Evolutionary conservation across 2,113 vertebrate species (phyloP).

Genomic region (Muntiacus muntjak): DNA sequence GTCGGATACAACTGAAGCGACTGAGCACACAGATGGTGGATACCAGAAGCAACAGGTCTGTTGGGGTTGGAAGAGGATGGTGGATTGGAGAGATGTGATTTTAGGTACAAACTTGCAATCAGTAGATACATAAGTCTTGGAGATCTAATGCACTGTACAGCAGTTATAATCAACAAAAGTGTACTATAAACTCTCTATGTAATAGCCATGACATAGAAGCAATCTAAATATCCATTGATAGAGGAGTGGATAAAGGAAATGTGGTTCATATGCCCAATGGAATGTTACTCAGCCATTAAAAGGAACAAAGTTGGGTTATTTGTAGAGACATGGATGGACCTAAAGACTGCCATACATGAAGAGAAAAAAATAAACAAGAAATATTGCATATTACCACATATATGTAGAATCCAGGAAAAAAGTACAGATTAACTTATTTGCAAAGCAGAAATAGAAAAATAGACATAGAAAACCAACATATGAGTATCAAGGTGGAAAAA

Average conservation of each 20-base stretch:
- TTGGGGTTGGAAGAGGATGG: not conserved
- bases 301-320: not conserved
- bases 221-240: not conserved
- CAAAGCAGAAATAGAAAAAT: not conserved
- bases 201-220: not conserved
- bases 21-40: not conserved
- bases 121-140: not conserved
- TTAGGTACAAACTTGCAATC: not conserved
- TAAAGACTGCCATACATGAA: not conserved
- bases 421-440: not conserved
- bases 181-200: not conserved
- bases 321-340: not conserved
- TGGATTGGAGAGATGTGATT: not conserved
- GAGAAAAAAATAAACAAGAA: not conserved
- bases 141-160: not conserved
- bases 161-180: not conserved
- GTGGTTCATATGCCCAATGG: not conserved
- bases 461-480: not conserved
- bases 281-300: not conserved
- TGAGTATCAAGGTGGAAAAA: not conserved
- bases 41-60: not conserved
- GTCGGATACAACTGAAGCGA: not conserved
- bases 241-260: not conserved
- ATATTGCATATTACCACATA: not conserved
- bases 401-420: not conserved